Conservation (phyloP, 2,113 vertebrate species). For the Dipodomys spectabilis region DNA sequence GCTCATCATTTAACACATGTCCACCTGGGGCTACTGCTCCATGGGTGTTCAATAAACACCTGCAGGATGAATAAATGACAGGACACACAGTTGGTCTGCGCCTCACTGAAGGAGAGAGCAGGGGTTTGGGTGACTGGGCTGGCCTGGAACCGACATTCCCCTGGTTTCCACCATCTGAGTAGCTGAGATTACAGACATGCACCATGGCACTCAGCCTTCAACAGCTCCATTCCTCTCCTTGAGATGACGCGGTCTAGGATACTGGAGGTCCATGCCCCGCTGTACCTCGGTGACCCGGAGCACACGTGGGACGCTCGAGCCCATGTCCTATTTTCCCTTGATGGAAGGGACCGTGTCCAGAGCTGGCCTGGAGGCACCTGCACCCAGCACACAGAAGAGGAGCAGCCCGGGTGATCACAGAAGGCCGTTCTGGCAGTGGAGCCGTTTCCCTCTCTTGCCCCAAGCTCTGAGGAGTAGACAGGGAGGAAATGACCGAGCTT, state of each 20-base stretch:
- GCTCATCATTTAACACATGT: not conserved
- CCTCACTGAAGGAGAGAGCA: too few relatives aligned
- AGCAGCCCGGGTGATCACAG: conserved; percentile 83
- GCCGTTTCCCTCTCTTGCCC: conserved; percentile 87
- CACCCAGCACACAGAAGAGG: conserved; percentile 82
- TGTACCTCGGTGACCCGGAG: not conserved
- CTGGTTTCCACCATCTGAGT: too few relatives aligned
- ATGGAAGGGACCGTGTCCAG: conserved; percentile 54
- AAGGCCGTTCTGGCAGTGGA: conserved; percentile 90
- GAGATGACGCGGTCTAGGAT: not conserved
- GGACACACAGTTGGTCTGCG: not conserved
- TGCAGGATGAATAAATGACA: conserved; percentile 40
- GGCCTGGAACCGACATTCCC: not conserved
- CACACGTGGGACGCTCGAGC: not conserved
- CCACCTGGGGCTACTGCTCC: not conserved
- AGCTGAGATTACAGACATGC: too few relatives aligned
- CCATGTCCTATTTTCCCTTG: not conserved
- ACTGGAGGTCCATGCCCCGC: fast-evolving
- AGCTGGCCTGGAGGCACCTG: not conserved
- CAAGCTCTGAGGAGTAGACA: conserved; percentile 90
- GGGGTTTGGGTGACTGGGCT: not conserved
- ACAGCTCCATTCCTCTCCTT: not conserved
- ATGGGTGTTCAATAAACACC: conserved; percentile 44
- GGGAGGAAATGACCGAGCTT: conserved; percentile 91
- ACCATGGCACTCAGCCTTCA: too few relatives aligned